Evolutionary conservation across 1,140 invertebrate genomes (phyloP).

Genomic region (Anthonomus grandis): DNA sequence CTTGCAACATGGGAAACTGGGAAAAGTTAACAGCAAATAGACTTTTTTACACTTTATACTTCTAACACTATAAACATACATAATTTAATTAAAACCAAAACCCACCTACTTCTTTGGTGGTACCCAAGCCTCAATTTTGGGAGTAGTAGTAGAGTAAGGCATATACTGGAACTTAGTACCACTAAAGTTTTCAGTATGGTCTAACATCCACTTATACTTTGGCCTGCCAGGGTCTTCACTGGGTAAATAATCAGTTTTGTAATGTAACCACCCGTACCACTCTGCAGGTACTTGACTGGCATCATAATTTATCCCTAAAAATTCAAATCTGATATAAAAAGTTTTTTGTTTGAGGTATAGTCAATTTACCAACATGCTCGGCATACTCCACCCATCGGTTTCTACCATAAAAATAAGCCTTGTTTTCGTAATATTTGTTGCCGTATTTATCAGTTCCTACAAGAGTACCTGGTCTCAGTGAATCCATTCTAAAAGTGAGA

Average conservation of each 20-base stretch:
- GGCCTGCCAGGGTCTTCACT: conserved; percentile 66
- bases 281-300: conserved; percentile 88
- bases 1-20: no score
- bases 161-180: conserved; percentile 79
- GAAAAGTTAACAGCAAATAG: no score
- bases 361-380: conserved; percentile 55
- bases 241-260: conserved; percentile 78
- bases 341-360: not conserved
- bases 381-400: conserved; percentile 94
- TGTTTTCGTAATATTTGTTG: conserved; percentile 96
- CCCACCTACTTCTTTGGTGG: conserved; percentile 51
- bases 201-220: conserved; percentile 81
- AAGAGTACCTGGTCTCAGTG: conserved; percentile 77
- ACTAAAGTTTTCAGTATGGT: conserved; percentile 79
- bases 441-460: conserved; percentile 95
- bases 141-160: conserved; percentile 82
- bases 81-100: no score
- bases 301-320: conserved; percentile 80
- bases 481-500: conserved; percentile 73
- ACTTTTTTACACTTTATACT: no score
- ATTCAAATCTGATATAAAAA: not conserved
- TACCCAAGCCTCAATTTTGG: conserved; percentile 84
- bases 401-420: conserved; percentile 81
- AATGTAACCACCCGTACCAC: conserved; percentile 87
- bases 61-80: no score